Conservation (phyloP, 2,888 invertebrate genomes). For the Cephalotes varians region DNA sequence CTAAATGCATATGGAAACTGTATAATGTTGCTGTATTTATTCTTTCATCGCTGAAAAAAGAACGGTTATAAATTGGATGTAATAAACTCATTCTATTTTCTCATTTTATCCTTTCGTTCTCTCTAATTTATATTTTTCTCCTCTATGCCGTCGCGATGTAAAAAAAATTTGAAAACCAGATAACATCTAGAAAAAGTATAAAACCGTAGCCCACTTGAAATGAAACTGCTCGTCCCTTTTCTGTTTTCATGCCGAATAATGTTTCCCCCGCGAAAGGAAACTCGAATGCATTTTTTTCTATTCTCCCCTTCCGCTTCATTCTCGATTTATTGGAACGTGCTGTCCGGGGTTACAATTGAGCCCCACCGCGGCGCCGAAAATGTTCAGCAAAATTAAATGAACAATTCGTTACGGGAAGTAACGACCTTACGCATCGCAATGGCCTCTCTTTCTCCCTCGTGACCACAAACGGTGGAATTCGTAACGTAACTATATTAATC, state of each 20-base stretch:
- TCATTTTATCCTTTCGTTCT: constrained; percentile 47
- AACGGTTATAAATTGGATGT: constrained; percentile 5
- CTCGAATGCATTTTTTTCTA: constrained; percentile 64
- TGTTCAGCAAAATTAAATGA: constrained; percentile 82
- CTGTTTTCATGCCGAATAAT: constrained; percentile 56
- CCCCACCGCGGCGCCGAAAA: constrained; percentile 73
- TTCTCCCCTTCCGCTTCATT: constrained; percentile 48
- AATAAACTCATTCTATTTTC: constrained; percentile 61
- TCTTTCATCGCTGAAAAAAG: background rate
- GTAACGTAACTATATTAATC: constrained; percentile 70
- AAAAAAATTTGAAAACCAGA: constrained; percentile 77
- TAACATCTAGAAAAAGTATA: constrained; percentile 74
- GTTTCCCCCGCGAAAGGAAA: constrained; percentile 65
- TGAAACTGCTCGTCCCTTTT: constrained; percentile 60
- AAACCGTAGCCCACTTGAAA: constrained; percentile 65
- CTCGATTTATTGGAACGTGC: constrained; percentile 70
- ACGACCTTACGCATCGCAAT: constrained; percentile 67
- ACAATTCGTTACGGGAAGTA: constrained; percentile 79
- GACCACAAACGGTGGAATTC: constrained; percentile 65
- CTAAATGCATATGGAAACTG: constrained; percentile 2
- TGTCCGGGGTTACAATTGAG: constrained; percentile 63
- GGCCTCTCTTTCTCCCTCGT: constrained; percentile 67
- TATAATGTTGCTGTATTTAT: background rate
- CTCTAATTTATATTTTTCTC: constrained; percentile 43
- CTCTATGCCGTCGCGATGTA: constrained; percentile 62